Evolutionary conservation across 2,113 vertebrate species (phyloP), one percentile per base, ranked within the genome.

Genomic region (Gavialis gangeticus): DNA sequence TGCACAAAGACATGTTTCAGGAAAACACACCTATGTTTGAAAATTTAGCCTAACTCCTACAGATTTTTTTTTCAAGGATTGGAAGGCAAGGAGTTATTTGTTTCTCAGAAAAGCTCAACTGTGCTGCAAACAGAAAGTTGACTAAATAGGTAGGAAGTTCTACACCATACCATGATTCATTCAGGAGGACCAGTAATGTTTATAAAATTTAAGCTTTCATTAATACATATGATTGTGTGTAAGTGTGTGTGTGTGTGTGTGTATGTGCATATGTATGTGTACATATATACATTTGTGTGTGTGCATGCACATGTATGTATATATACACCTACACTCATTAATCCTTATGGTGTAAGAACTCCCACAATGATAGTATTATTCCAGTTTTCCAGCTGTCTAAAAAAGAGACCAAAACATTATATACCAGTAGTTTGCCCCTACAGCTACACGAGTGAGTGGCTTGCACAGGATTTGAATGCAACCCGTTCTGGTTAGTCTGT

Each of bases 351-450:
- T 46, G n/a, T 11, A 67, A 10, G 55, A 11, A 27, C 6, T 80
- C 5, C 67, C 0, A 0, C 21, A 24, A 4, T 1, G 0, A 8
- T 57, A 46, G 46, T 46, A 46, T 46, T 46, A 46, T 46, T 94
- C 84, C 75, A 19, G 3, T 82, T 21, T 21, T 88, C 82, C 88
- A 83, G 0, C 0, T 9, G 84, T 19, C 37, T 76, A 78, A 82
- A 85, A 76, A 2, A 63, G 54, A 64, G 18, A 67, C 16, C 85
- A 88, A 11, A 28, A 82, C 78, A 85, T 83, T 11, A 5, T 10
- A 80, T 66, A 92, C 10, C 46, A 46, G 7, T 46, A 46, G 25
- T 75, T 3, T 13, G 46, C 19, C 15, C 34, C 1, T n/a, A 67
- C 9, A 25, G 25, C 76, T 27, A 79, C 1, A 4, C 15, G 66